Percentiles rank a stretch among this genome's conserved stretches.
Evolutionary conservation across 2,797 vertebrate species (phyloP).

Genomic region (Tachyglossus aculeatus): DNA sequence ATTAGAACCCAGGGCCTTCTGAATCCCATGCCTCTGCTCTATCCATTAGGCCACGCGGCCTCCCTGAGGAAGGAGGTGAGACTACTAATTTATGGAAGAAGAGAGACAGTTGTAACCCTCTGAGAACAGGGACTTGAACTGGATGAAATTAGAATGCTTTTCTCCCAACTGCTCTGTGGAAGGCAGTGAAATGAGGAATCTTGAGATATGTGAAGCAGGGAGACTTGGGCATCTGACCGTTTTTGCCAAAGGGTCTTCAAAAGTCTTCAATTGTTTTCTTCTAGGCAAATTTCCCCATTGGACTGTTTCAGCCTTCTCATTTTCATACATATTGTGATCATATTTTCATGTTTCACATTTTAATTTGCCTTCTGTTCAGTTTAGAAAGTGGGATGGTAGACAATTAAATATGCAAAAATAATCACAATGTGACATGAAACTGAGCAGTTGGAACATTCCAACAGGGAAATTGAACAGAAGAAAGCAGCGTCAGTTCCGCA

Average conservation of each 20-base stretch:
- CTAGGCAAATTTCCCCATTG: not conserved
- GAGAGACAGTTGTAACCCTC: not conserved
- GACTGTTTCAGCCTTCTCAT: not conserved
- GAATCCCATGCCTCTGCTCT: not conserved
- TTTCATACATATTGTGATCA: slow-evolving; percentile 1
- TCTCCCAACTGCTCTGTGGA: not conserved
- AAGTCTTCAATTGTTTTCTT: not conserved
- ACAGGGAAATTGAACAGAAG: not conserved
- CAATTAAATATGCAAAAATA: slow-evolving; percentile 18
- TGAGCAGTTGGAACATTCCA: not conserved
- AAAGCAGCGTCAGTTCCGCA: not conserved
- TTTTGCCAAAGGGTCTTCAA: not conserved
- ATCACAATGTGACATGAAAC: slow-evolving; percentile 6
- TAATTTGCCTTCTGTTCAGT: not conserved
- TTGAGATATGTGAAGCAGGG: not conserved
- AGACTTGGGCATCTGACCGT: not conserved
- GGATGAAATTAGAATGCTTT: not conserved
- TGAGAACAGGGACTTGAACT: not conserved
- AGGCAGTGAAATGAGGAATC: not conserved
- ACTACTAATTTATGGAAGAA: not conserved
- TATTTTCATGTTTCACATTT: not conserved
- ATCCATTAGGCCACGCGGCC: too few species aligned
- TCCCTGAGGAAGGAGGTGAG: too few species aligned
- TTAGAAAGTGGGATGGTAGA: not conserved
- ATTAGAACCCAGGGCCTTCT: not conserved